Conservation (phyloP, 2,888 invertebrate genomes). For the Volucella inflata region DNA sequence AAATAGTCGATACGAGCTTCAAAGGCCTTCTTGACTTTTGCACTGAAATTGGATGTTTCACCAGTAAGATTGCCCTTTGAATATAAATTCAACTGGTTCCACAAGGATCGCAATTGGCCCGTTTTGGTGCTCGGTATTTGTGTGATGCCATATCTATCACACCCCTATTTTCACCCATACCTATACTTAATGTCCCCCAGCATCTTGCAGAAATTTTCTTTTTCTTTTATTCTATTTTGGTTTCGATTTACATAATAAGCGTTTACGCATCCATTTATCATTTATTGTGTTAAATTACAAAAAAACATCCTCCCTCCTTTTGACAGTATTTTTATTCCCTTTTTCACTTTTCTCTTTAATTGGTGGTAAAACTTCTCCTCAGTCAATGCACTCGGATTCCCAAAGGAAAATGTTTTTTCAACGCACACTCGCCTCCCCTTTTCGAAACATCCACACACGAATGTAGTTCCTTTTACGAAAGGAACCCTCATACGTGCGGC, state of each 20-base stretch:
- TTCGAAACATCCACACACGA: neutral
- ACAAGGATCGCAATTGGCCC: no score
- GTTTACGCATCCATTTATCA: constrained; percentile 30
- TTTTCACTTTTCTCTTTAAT: constrained; percentile 15
- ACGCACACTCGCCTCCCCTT: neutral
- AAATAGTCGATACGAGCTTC: no score
- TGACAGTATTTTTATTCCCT: neutral
- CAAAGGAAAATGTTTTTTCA: constrained; percentile 10
- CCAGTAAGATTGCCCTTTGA: no score
- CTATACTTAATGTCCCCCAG: neutral
- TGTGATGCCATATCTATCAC: no score
- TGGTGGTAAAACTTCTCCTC: constrained; percentile 31
- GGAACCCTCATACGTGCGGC: neutral
- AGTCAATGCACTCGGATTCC: neutral
- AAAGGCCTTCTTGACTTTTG: no score
- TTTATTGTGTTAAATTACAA: constrained; percentile 15
- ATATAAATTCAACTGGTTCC: no score
- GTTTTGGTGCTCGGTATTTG: no score
- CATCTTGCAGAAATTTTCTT: neutral
- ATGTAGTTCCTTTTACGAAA: constrained; percentile 6
- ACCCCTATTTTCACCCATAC: no score
- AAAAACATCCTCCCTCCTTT: neutral
- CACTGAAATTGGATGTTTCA: no score
- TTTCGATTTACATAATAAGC: neutral
- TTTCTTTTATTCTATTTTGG: neutral